Percentiles rank a stretch among this genome's conserved stretches.
These are phyloP conservation scores for Eulacestoma nigropectus DNA, from an alignment of 2,113 vertebrate species.

Conservation along the genomic window DNA sequence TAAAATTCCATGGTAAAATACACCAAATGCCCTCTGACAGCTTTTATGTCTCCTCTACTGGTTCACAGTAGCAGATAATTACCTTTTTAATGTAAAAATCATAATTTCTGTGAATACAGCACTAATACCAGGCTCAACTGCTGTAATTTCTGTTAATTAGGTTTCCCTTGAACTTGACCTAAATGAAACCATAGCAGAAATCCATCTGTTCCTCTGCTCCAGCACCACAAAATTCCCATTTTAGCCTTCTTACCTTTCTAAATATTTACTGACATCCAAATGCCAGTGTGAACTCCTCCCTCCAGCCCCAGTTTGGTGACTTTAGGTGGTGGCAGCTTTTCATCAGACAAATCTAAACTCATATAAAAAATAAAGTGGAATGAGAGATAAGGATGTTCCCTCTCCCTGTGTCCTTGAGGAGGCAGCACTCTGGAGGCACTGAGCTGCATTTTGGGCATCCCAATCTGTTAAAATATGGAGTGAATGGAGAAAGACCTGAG, in stretches of 20 bases:
- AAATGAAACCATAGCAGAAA: neutral
- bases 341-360: neutral
- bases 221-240: accelerated
- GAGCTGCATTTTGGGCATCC: neutral
- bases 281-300: accelerated
- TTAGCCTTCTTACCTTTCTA: neutral
- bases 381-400: neutral
- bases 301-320: neutral
- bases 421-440: accelerated
- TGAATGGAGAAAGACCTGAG: neutral
- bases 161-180: neutral
- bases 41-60: neutral
- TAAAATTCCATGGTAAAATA: neutral
- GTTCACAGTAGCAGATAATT: neutral
- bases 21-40: neutral
- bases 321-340: neutral
- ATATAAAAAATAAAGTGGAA: neutral
- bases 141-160: constrained; percentile 17
- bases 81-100: neutral
- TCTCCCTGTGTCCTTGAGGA: neutral
- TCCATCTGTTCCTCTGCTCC: neutral
- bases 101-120: neutral
- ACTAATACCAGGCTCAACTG: neutral
- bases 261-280: neutral
- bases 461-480: accelerated